phyloP scores from a whole-genome alignment of 1,140 invertebrate species.

The Eriocheir sinensis region DNA sequence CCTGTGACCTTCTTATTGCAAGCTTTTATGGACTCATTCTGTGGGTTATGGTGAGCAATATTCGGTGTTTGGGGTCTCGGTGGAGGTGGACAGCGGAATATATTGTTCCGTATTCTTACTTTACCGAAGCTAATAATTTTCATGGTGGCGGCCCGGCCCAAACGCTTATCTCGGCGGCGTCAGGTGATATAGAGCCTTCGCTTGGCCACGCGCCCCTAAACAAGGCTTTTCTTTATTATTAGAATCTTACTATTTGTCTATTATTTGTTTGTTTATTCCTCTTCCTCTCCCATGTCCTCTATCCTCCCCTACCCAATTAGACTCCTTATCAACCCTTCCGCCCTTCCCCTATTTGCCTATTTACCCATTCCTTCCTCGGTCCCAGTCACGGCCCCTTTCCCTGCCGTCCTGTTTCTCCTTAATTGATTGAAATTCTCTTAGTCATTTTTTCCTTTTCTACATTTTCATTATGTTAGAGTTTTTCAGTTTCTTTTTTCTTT shows the following conservation, averaged over 20 bases:
- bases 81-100: too few species aligned
- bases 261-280: not conserved
- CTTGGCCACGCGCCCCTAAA: not conserved
- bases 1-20: not conserved
- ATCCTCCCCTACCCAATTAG: not conserved
- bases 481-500: not conserved
- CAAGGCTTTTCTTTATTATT: not conserved
- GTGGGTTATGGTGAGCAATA: not conserved
- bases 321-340: not conserved
- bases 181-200: not conserved
- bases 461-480: not conserved
- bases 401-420: not conserved
- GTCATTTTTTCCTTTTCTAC: not conserved
- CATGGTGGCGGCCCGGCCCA: too few species aligned
- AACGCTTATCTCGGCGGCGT: too few species aligned
- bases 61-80: too few species aligned
- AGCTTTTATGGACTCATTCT: not conserved
- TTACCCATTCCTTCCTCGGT: not conserved
- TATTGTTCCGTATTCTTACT: too few species aligned
- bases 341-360: not conserved
- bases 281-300: not conserved
- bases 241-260: not conserved
- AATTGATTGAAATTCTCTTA: not conserved
- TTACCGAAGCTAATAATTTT: not conserved
- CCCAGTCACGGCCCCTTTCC: not conserved